Evolutionary conservation across 2,113 vertebrate genomes (phyloP).

Genomic region (Myrmecophaga tridactyla): DNA sequence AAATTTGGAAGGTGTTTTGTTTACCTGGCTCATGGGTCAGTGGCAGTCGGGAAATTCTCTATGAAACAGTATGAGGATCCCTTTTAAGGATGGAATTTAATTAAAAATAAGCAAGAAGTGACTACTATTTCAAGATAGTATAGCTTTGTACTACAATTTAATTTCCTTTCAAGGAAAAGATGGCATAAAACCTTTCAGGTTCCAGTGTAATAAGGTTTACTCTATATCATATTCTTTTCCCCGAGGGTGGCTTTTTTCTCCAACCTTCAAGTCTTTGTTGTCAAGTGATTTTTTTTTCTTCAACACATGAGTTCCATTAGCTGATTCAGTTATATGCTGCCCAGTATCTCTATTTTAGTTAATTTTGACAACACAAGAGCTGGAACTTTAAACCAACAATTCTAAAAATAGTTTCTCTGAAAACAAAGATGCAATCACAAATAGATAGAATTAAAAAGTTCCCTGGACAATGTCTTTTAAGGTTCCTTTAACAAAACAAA

Average conservation of each 20-base stretch:
- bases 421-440: conserved; percentile 69
- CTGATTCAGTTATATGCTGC: conserved; percentile 60
- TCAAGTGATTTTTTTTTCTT: conserved; percentile 55
- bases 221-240: conserved; percentile 29
- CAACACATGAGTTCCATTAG: conserved; percentile 71
- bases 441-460: conserved; percentile 61
- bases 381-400: conserved; percentile 61
- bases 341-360: conserved; percentile 41
- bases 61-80: conserved; percentile 54
- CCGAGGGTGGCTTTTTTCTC: background rate
- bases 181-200: conserved; percentile 13
- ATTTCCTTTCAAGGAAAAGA: conserved; percentile 60
- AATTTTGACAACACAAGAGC: conserved; percentile 64
- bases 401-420: conserved; percentile 75
- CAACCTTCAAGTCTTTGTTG: conserved; percentile 26
- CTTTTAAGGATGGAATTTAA: conserved; percentile 73
- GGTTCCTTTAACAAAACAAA: background rate
- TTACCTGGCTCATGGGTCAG: conserved; percentile 51
- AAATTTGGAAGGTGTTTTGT: conserved; percentile 73
- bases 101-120: conserved; percentile 73
- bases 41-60: conserved; percentile 40
- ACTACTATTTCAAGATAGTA: conserved; percentile 65
- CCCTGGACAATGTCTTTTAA: conserved; percentile 64
- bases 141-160: conserved; percentile 36
- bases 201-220: conserved; percentile 25